Evolutionary conservation across 2,797 vertebrate genomes (phyloP).

Genomic region (Cheirogaleus major): DNA sequence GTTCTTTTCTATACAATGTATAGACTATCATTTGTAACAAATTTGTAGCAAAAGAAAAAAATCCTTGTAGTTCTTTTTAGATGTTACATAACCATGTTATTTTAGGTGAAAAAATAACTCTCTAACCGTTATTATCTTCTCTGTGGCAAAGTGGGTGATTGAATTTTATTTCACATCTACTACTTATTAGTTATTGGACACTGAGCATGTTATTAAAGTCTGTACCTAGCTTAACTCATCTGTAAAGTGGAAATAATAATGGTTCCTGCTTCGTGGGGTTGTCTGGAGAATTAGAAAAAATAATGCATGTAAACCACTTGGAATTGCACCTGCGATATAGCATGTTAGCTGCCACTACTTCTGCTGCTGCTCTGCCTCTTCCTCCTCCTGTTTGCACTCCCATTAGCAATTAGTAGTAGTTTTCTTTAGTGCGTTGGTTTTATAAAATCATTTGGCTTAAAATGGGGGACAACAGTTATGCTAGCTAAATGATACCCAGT

Average conservation of each 20-base stretch:
- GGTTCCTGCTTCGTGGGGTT: not conserved
- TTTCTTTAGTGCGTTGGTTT: not conserved
- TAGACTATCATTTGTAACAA: not conserved
- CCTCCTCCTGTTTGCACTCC: not conserved
- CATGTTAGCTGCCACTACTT: not conserved
- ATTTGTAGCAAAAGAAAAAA: slow-evolving; percentile 29
- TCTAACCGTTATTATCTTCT: not conserved
- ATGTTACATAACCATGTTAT: not conserved
- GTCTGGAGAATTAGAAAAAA: not conserved
- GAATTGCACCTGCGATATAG: too few relatives aligned
- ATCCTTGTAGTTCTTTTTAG: not conserved
- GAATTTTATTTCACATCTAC: not conserved
- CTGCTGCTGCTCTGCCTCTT: too few relatives aligned
- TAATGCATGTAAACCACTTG: not conserved
- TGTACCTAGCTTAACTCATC: not conserved
- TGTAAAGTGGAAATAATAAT: not conserved
- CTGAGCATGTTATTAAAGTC: not conserved
- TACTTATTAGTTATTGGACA: not conserved
- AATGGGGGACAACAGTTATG: not conserved
- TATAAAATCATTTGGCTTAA: not conserved
- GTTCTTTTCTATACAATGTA: not conserved
- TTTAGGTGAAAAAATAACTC: not conserved
- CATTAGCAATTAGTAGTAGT: not conserved
- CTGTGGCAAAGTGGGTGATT: not conserved
- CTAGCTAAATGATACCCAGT: not conserved